Conservation (phyloP, 2,797 vertebrate genomes). For the Cheracebus regulus region DNA sequence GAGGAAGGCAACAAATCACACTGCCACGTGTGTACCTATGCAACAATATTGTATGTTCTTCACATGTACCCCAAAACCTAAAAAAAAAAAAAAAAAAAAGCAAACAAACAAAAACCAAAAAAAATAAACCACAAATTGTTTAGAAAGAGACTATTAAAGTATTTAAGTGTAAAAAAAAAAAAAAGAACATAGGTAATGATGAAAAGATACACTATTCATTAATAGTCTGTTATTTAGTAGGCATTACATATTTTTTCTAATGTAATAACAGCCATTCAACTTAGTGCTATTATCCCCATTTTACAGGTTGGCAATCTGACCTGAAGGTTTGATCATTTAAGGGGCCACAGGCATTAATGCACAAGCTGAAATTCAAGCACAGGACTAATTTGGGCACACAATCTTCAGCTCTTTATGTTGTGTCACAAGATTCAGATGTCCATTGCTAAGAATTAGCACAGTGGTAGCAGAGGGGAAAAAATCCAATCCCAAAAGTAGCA, state of each 20-base stretch:
- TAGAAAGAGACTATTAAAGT: too few species aligned
- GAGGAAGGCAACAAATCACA: too few species aligned
- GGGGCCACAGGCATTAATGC: background rate
- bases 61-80: too few species aligned
- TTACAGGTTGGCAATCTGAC: background rate
- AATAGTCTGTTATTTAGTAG: background rate
- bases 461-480: background rate
- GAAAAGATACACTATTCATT: background rate
- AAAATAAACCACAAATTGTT: too few species aligned
- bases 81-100: too few species aligned
- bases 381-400: background rate
- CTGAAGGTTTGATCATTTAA: background rate
- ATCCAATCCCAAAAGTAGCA: background rate
- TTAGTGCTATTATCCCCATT: background rate
- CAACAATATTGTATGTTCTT: too few species aligned
- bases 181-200: background rate
- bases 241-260: background rate
- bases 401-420: background rate
- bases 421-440: background rate
- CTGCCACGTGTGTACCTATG: too few species aligned
- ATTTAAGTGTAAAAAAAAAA: too few species aligned
- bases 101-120: too few species aligned
- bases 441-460: background rate
- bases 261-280: background rate
- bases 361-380: background rate